Conservation (phyloP, 2,888 invertebrate species). For the Blastobasis adustella region DNA sequence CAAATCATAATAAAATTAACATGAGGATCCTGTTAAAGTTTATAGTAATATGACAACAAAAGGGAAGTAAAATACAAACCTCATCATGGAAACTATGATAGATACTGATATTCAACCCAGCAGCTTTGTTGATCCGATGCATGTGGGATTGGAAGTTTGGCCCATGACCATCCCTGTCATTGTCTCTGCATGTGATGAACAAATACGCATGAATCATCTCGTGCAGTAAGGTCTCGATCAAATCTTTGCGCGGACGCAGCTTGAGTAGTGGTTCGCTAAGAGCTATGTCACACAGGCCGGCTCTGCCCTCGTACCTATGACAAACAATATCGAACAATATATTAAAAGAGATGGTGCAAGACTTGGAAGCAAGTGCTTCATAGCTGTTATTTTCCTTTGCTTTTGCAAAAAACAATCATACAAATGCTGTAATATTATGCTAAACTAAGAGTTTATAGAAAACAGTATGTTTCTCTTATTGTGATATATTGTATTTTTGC, state of each 20-base stretch:
- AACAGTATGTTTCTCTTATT: no score
- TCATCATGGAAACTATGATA: conserved; percentile 97
- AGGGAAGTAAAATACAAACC: conserved; percentile 63
- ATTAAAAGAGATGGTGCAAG: no score
- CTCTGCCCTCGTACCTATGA: conserved; percentile 80
- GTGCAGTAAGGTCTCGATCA: conserved; percentile 98
- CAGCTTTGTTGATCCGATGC: conserved; percentile 90
- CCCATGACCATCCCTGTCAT: conserved; percentile 95
- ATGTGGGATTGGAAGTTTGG: conserved; percentile 95
- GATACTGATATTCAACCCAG: conserved; percentile 92
- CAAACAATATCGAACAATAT: background rate
- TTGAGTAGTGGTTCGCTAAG: conserved; percentile 94
- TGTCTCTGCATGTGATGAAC: conserved; percentile 88
- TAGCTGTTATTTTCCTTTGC: no score
- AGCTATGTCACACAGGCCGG: conserved; percentile 86
- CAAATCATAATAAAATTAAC: no score
- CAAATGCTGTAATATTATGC: no score
- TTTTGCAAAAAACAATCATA: no score
- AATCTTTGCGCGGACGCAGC: conserved; percentile 92
- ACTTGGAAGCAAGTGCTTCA: no score
- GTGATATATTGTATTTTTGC: no score
- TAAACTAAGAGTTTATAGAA: no score
- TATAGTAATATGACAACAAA: no score
- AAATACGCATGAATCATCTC: conserved; percentile 99
- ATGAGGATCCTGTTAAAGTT: no score